These are phyloP conservation scores for Drosophila stalkeri DNA, from an alignment of 2,888 invertebrate species.

Conservation along the genomic window DNA sequence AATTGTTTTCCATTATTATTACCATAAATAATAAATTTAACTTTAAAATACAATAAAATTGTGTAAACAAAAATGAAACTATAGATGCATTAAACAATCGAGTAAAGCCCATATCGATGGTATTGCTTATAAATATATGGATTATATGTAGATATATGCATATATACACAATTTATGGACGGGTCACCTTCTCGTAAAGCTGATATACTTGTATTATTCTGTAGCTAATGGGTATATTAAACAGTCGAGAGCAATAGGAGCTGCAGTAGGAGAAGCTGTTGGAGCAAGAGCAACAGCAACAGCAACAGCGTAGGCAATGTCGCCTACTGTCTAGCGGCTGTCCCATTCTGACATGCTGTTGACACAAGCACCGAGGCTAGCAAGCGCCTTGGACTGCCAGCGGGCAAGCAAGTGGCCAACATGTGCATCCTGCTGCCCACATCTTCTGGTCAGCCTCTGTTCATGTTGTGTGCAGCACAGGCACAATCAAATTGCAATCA, in stretches of 20 bases:
- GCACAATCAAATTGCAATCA: conserved; percentile 79
- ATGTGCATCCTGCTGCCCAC: conserved; percentile 64
- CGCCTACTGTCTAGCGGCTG: conserved; percentile 71
- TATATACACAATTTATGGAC: too few relatives aligned
- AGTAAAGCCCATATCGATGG: too few relatives aligned
- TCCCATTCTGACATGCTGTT: conserved; percentile 81
- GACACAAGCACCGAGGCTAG: conserved; percentile 77
- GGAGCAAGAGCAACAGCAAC: conserved; percentile 38
- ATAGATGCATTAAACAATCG: too few relatives aligned
- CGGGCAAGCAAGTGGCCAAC: conserved; percentile 44
- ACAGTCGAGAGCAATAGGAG: conserved; percentile 24
- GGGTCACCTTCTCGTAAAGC: neutral
- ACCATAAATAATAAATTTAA: too few relatives aligned
- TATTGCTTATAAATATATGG: too few relatives aligned
- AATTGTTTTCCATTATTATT: too few relatives aligned
- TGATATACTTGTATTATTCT: neutral
- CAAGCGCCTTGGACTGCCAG: conserved; percentile 67
- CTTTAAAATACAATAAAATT: too few relatives aligned
- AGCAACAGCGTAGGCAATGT: conserved; percentile 62
- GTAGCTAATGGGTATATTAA: conserved; percentile 18
- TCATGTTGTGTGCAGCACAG: conserved; percentile 9
- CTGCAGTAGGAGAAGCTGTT: conserved; percentile 32
- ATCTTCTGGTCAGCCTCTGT: conserved; percentile 44
- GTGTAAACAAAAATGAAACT: too few relatives aligned
- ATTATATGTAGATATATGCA: too few relatives aligned